Evolutionary conservation across 2,113 vertebrate species (phyloP), one percentile per base, ranked within the genome.

Genomic region (Catharus fuscescens): DNA sequence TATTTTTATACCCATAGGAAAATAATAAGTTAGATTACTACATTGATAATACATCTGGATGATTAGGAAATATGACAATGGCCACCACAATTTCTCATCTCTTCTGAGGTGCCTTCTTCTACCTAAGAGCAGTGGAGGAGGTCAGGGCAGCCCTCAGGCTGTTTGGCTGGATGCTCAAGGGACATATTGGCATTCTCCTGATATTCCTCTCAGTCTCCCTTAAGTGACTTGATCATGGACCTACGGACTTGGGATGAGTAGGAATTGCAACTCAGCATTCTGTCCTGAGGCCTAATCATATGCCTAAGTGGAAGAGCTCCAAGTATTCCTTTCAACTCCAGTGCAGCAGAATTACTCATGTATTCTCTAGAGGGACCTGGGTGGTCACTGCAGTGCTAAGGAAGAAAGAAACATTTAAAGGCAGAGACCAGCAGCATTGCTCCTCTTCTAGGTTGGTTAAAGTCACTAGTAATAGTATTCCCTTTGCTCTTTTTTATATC

Each of bases 281-380:
- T 50, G 34, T 20, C 57, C 48, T 52, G 50, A 53, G 40, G 36
- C n/a, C 10, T 56, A 34, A 57, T 32, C 2, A 1, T 13, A 29
- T 36, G n/a, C 29, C 25, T 12, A 48, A 66, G 4, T 6, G 45
- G 34, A 52, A 32, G 29, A 72, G 23, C 38, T 81, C n/a, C 31
- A 48, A 44, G 25, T 14, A 62, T 57, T 42, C 29, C 64, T 44
- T 88, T 44, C 23, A 56, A 38, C 34, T 54, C 56, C 48, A 78
- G 38, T 10, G 29, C 67, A 61, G 61, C 42, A 89, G 31, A 84
- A 32, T 25, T 95, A 86, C 57, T 73, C 40, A 18, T 17, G 26
- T 50, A 54, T 53, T 96, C 87, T 28, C 95, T 60, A 91, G 95
- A 96, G 95, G 93, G 91, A 93, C 90, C 8, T 80, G 64, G 54